A percentile compares a stretch with the other conserved stretches of the same genome.
Evolutionary conservation across 2,797 vertebrate species (phyloP).

Genomic region (Squalus acanthias): DNA sequence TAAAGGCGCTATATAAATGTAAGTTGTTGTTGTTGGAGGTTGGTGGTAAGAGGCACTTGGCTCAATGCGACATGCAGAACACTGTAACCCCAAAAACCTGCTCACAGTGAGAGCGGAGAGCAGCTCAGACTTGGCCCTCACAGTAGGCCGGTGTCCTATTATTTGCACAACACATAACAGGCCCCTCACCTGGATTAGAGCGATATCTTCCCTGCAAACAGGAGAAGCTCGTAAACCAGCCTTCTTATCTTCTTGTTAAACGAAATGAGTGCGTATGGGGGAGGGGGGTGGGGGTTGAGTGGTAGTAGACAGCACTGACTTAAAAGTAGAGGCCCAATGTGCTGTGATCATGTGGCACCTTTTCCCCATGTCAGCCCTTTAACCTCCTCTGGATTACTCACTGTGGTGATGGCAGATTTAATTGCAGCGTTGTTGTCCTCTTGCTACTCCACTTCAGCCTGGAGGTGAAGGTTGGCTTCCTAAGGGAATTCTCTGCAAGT

Average conservation of each 20-base stretch:
- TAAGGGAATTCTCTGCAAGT: neutral
- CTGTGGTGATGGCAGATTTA: constrained; percentile 6
- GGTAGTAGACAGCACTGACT: neutral
- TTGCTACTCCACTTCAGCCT: neutral
- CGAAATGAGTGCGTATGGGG: neutral
- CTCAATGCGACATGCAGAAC: neutral
- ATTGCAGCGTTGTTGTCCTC: neutral
- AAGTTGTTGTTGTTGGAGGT: neutral
- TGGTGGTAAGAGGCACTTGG: neutral
- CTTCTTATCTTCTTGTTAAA: constrained; percentile 23
- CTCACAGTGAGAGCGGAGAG: neutral
- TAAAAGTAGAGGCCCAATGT: neutral
- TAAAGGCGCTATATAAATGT: neutral
- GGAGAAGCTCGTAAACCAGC: constrained; percentile 15
- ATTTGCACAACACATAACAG: neutral
- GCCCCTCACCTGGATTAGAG: neutral
- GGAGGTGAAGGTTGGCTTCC: neutral
- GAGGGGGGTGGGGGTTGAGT: neutral
- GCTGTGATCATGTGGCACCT: constrained; percentile 10
- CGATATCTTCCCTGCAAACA: neutral
- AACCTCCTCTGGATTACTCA: neutral
- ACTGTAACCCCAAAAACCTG: neutral
- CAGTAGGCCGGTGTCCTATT: neutral
- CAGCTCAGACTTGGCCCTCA: neutral
- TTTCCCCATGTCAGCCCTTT: neutral